Base-by-base conservation (phyloP, 2,888 invertebrate genomes). In the Lumbricus terrestris region DNA sequence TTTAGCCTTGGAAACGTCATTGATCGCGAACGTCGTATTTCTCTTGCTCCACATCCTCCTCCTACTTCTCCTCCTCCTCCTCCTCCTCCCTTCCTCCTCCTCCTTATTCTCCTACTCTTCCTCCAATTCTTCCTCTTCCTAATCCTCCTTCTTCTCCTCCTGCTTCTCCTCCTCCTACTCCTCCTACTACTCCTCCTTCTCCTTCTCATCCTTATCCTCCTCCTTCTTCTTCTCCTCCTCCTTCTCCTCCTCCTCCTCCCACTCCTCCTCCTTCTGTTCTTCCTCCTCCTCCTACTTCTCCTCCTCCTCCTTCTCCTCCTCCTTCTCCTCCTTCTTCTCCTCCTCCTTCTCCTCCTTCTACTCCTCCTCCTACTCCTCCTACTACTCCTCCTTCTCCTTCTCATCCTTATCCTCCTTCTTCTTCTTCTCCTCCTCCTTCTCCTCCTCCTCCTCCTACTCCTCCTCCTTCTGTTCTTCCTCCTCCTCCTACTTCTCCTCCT, bases 391-490 rank as follows among this genome's bases (percentile, higher is more conserved):
- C 40, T 40, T 15, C 40, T 40, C 40, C 40, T 40, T 15, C 40
- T 40, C 40, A 6, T 40, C 40, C 40, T 40, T 15, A 6, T 40
- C 40, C 40, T 40, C 40, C 40, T 40, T 15, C 40, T 40, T 15
- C 40, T 40, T 15, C 40, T 40, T 15, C 40, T 40, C 40, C 40
- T 85, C 89, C 90, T 85, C 88, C 90, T 90, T 37, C 90, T 90
- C 90, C 90, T 90, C 90, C 90, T 90, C 90, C 90, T 88, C 88
- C 88, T 90, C 90, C 90, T 90, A 40, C 90, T 89, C 89, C 89
- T 89, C 89, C 89, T 89, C 89, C 89, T 89, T 34, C 89, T 89
- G 82, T 82, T 89, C 89, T 82, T 89, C 89, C 89, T 89, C 89
- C 89, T 89, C 89, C 89, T 89, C 69, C 89, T 89, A 82, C 89